A percentile compares a stretch with the other conserved stretches of the same genome.
These are phyloP conservation scores for Caenorhabditis sulstoni DNA, from an alignment of 2,888 invertebrate genomes.

Conservation along the genomic window DNA sequence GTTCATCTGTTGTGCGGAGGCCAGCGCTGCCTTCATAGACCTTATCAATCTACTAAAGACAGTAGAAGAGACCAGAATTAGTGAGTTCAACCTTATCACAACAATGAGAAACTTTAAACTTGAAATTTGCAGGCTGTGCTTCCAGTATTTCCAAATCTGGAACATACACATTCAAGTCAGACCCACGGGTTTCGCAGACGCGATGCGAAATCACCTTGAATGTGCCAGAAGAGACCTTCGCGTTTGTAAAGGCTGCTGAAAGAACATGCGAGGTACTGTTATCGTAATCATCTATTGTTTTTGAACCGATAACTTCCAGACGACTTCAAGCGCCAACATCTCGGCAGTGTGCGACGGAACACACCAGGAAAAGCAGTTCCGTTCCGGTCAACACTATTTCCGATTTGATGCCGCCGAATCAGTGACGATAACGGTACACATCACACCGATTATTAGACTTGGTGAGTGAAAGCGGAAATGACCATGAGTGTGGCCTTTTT, in stretches of 20 bases:
- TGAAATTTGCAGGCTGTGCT: constrained; percentile 16
- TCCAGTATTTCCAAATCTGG: constrained; percentile 21
- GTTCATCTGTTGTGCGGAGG: neutral
- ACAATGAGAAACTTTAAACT: no score
- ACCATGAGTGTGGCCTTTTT: constrained; percentile 33
- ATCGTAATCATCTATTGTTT: constrained; percentile 7
- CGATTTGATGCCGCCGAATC: constrained; percentile 40
- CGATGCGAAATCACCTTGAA: constrained; percentile 21
- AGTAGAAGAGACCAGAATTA: constrained; percentile 17
- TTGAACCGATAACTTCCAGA: constrained; percentile 16
- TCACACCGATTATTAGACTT: constrained; percentile 32
- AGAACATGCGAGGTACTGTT: constrained; percentile 52
- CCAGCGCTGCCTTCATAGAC: constrained; percentile 10
- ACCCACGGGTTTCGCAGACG: neutral
- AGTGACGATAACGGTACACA: constrained; percentile 26
- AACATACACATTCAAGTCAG: constrained; percentile 7
- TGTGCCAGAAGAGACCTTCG: constrained; percentile 28
- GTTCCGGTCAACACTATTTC: constrained; percentile 33
- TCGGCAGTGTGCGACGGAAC: constrained; percentile 31
- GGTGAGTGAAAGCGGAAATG: constrained; percentile 44
- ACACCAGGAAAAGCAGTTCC: constrained; percentile 28
- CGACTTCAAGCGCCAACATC: constrained; percentile 41
- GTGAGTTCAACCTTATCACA: no score
- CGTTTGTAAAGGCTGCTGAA: constrained; percentile 17
- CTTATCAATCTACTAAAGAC: constrained; percentile 20